Base-by-base conservation (phyloP, 2,888 invertebrate species). In the Lagria hirta region DNA sequence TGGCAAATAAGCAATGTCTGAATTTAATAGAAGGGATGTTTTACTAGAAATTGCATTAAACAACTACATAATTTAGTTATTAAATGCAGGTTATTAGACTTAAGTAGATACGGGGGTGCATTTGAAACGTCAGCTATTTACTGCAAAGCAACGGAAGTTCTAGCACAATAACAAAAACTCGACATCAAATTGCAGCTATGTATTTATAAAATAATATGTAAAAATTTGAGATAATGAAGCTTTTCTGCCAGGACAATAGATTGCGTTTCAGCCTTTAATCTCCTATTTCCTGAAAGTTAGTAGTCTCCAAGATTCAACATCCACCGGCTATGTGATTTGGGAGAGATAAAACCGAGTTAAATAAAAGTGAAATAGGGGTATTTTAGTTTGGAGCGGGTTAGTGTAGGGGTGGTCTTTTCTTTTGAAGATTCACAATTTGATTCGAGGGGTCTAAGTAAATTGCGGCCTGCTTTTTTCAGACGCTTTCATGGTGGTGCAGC, bases 351-450 rank as follows among this genome's bases (percentile, higher is more conserved):
- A 68, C 61, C 56, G 62, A 64, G 62, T 68, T 68, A 65, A 68
- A 68, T 68, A 69, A 66, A 68, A 66, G 66, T 62, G 62, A 65
- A 68, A 66, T 67, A 61, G 64, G 66, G 66, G 66, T 57, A 64
- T 64, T 66, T 66, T 64, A 40, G 38, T 45, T 48, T 47, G 44
- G 47, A 43, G 49, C 43, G 52, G 49, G 48, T 49, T 42, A 43
- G 37, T 49, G 45, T 41, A 45, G 48, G 49, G 52, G 48, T 49
- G 44, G 52, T 47, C 54, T 51, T 60, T 66, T 60, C 69, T 66
- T 70, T 70, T 71, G 69, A 70, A 68, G 69, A 67, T 65, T 64
- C 64, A 60, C 68, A 70, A 71, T 71, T 71, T 66, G 63, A 68
- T 68, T 68, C 66, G 49, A 38, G 61, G 59, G 51, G 53, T 62